Evolutionary conservation across 2,888 invertebrate genomes (phyloP).

Genomic region (Eupithecia inturbata): DNA sequence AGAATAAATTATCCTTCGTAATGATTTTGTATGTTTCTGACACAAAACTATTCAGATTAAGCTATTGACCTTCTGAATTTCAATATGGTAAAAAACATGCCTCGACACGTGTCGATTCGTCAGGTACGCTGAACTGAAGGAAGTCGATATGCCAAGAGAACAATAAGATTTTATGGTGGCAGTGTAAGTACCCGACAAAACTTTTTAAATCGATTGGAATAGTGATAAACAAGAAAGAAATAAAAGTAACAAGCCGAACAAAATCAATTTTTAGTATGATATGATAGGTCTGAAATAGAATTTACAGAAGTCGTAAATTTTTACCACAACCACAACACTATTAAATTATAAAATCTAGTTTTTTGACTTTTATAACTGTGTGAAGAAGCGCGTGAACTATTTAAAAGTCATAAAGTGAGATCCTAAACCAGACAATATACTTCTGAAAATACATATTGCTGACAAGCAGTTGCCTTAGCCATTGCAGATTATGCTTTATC

Average conservation of each 20-base stretch:
- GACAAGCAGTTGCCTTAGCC: not conserved
- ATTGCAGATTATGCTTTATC: not conserved
- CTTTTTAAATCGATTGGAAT: not conserved
- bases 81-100: not conserved
- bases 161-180: not conserved
- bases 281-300: conserved; percentile 7
- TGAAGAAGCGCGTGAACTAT: conserved; percentile 16
- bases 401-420: conserved; percentile 7
- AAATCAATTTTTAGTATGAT: conserved; percentile 3
- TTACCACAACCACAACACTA: conserved; percentile 59
- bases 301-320: conserved; percentile 37
- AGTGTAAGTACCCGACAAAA: not conserved
- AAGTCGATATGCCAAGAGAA: not conserved
- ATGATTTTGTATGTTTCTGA: conserved; percentile 1
- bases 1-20: conserved; percentile 27
- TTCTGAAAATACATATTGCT: not conserved
- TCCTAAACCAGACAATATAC: not conserved
- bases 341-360: conserved; percentile 40
- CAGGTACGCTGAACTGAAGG: not conserved
- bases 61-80: not conserved
- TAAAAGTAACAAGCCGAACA: not conserved
- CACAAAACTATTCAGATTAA: conserved; percentile 3
- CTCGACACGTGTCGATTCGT: not conserved
- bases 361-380: conserved; percentile 24
- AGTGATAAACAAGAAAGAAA: not conserved